Conservation (phyloP, 35 echinoderm and acorn worm genomes). For the Lytechinus variegatus region DNA sequence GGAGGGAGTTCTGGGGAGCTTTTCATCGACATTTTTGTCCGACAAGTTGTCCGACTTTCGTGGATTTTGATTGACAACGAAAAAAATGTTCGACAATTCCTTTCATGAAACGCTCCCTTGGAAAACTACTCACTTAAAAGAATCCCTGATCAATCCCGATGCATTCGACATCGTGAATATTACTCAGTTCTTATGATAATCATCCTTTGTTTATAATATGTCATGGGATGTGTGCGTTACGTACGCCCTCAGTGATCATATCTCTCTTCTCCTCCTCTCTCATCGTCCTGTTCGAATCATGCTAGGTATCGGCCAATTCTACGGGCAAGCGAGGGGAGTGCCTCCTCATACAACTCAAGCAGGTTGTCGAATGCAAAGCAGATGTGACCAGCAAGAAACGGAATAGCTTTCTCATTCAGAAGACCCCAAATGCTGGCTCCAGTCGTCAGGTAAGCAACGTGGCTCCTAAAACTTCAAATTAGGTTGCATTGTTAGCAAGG, state of each 20-base stretch:
- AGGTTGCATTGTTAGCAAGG: background rate
- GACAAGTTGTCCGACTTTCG: no score
- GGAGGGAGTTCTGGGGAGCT: no score
- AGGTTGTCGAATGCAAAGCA: background rate
- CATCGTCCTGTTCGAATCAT: background rate
- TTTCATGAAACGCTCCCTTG: no score
- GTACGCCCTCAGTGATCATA: slow-evolving; percentile 4
- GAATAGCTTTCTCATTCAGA: background rate
- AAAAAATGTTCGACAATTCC: no score
- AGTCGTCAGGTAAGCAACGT: background rate
- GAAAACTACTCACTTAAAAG: no score
- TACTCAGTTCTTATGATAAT: background rate
- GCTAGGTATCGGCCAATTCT: background rate
- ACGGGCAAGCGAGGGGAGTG: slow-evolving; percentile 39
- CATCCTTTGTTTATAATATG: background rate
- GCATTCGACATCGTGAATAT: background rate
- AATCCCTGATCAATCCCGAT: no score
- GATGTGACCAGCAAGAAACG: slow-evolving; percentile 30
- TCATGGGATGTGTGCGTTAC: background rate
- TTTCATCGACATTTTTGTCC: no score
- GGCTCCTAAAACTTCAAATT: background rate
- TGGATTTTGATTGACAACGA: no score
- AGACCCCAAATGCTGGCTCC: background rate
- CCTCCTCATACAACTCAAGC: background rate
- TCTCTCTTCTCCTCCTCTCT: background rate